phyloP scores from a whole-genome alignment of 92 coral and sea anemone genomes.

The Scolanthus callimorphus region DNA sequence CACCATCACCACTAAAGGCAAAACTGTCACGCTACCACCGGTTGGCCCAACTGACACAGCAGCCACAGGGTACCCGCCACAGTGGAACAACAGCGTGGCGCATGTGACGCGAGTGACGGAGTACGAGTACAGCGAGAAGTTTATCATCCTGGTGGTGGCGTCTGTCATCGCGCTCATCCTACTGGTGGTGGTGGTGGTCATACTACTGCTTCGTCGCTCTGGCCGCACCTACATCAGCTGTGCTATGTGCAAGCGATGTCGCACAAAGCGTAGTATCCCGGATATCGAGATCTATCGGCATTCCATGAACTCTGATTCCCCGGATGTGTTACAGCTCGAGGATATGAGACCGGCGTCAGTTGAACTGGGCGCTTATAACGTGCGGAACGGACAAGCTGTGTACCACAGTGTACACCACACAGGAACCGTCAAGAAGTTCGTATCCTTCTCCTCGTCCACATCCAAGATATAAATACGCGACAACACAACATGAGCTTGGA shows the following conservation, averaged over 20 bases:
- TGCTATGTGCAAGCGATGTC: slow-evolving; percentile 55
- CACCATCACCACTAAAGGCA: slow-evolving; percentile 50
- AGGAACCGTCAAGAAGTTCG: slow-evolving; percentile 67
- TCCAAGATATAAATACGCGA: slow-evolving; percentile 37
- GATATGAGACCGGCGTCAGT: slow-evolving; percentile 62
- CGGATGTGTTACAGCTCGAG: slow-evolving; percentile 88
- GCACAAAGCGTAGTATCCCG: slow-evolving; percentile 68
- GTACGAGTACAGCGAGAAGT: slow-evolving; percentile 54
- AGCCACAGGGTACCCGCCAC: slow-evolving; percentile 9
- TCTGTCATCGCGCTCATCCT: slow-evolving; percentile 69
- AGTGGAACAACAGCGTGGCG: slow-evolving; percentile 48
- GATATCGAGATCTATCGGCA: slow-evolving; percentile 97
- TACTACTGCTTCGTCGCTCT: slow-evolving; percentile 63
- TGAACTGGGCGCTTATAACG: slow-evolving; percentile 74
- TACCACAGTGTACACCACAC: slow-evolving; percentile 65
- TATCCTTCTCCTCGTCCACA: slow-evolving; percentile 84
- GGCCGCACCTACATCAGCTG: slow-evolving; percentile 75
- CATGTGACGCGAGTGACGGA: slow-evolving; percentile 58
- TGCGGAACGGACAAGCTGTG: slow-evolving; percentile 75
- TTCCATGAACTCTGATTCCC: slow-evolving; percentile 84
- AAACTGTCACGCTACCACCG: slow-evolving; percentile 46
- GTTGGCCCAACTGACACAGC: slow-evolving; percentile 24
- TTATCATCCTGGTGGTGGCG: slow-evolving; percentile 63
- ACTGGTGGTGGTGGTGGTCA: slow-evolving; percentile 62
- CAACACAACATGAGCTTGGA: no score